Base-by-base conservation (phyloP, 2,113 vertebrate species). In the Chamaetylas fuelleborni region DNA sequence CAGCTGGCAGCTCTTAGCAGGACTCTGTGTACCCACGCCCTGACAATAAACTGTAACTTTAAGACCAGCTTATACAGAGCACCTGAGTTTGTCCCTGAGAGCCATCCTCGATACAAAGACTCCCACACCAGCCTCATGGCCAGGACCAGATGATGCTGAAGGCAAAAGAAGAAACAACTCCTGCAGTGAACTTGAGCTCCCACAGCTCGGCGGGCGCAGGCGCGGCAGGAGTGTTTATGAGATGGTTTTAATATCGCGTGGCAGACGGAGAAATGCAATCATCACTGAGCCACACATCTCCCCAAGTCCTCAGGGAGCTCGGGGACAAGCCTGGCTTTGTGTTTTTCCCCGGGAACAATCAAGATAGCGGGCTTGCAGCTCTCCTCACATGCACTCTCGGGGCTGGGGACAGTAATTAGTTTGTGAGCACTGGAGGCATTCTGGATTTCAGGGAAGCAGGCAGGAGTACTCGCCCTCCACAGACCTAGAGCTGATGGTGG, bases 321-420 rank as follows among this genome's bases (percentile, higher is more conserved):
- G 33, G 85, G 42, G 88, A 97, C 92, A 92, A 96, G 94, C 20
- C 79, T 90, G 90, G 0, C 92, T 96, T 93, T 97, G 95, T 97
- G 86, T 57, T 88, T 51, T 87, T 78, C 94, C 78, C 62, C 50
- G 14, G n/a, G 76, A 95, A 67, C 7, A 43, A 88, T 91, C 34
- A 14, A 96, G 95, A 96, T 94, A 95, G 60, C 23, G 10, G 81
- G 47, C 65, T 88, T 2, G 0, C 48, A 54, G 84, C 93, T 79
- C 84, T 36, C 42, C 93, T 80, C 73, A 33, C 86, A 13, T 1
- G 3, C n/a, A 0, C 58, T 85, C 94, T 73, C 91, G 13, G 1
- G 91, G 66, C 89, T 50, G 84, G 28, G 11, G 4, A 9, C 5
- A 0, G 58, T 86, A 88, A 97, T 95, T 82, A 69, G 74, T 62